phyloP scores from a whole-genome alignment of 1,140 invertebrate species.

The Frieseomelitta varia region DNA sequence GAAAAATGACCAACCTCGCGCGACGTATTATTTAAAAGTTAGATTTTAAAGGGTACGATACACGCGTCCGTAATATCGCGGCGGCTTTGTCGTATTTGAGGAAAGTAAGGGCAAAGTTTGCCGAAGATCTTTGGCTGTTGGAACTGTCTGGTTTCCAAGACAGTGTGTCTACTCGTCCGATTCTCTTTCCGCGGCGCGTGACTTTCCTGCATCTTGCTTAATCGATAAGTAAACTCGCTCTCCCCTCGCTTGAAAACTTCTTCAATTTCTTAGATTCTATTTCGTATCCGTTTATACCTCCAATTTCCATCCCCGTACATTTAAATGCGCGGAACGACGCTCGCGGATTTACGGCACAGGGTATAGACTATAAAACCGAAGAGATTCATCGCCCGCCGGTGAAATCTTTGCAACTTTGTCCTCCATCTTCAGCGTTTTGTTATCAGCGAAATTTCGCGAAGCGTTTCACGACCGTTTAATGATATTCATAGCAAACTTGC shows the following conservation, averaged over 20 bases:
- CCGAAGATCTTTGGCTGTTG: neutral
- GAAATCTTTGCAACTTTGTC: neutral
- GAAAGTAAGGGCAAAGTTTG: neutral
- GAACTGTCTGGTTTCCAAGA: neutral
- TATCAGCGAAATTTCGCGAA: neutral
- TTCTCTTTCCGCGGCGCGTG: neutral
- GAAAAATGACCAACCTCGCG: neutral
- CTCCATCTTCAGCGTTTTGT: neutral
- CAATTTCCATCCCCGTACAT: neutral
- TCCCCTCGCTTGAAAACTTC: neutral
- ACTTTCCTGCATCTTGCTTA: constrained; percentile 15
- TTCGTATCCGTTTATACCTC: neutral
- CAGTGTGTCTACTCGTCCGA: neutral
- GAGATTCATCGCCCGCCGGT: neutral
- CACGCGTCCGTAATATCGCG: neutral
- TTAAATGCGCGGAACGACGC: constrained; percentile 8
- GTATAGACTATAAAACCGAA: neutral
- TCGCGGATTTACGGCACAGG: neutral
- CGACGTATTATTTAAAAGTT: neutral
- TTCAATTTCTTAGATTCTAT: constrained; percentile 20
- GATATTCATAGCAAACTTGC: neutral
- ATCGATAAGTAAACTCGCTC: constrained; percentile 9
- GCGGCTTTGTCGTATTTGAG: neutral
- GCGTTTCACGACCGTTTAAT: neutral
- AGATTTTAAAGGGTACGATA: neutral